Evolutionary conservation across 2,113 vertebrate species (phyloP), one percentile per base, ranked within the genome.

Genomic region (Eclectus roratus): DNA sequence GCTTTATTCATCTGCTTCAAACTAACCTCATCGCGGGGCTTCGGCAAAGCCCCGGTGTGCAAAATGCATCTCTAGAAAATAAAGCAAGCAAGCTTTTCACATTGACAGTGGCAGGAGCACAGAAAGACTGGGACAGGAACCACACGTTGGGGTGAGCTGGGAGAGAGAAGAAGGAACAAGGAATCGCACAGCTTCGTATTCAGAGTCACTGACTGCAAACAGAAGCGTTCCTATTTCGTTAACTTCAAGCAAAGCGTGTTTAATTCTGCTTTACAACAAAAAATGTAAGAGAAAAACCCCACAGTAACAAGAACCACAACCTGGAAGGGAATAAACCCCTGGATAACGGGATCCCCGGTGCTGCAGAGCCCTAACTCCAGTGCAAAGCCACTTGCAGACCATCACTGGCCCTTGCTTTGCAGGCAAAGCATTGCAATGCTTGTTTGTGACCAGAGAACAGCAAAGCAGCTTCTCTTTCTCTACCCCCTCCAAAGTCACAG

Each of bases 1-100:
- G 97, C 97, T 98, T 98, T 98, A 98, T 98, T 98, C 95, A 93
- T 96, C 97, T 97, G 97, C 96, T 98, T 96, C 97, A 94, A 97
- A 96, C 97, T 96, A 97, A 98, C 96, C 96, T 97, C 92, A 96
- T 94, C 97, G 97, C 64, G 86, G 97, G 98, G 96, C 97, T 97
- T 98, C 96, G 28, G 97, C 46, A 95, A 97, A 98, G 97, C 96
- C 83, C 74, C 68, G 96, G 97, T 98, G 98, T 97, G 97, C 98
- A 98, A 98, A 97, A 98, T 96, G 97, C 97, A 97, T 98, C 98
- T 98, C 97, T 98, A 98, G 96, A 97, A 97, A 96, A 96, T 56
- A 98, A 98, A 77, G 97, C 97, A 98, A 98, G 97, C 97, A 98
- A 98, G 97, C 93, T 93, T 97, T 97, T 97, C 97, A 97, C 97